Percentiles rank a stretch among this genome's conserved stretches.
Conservation (phyloP, 2,113 vertebrate genomes). For the Zingel zingel region DNA sequence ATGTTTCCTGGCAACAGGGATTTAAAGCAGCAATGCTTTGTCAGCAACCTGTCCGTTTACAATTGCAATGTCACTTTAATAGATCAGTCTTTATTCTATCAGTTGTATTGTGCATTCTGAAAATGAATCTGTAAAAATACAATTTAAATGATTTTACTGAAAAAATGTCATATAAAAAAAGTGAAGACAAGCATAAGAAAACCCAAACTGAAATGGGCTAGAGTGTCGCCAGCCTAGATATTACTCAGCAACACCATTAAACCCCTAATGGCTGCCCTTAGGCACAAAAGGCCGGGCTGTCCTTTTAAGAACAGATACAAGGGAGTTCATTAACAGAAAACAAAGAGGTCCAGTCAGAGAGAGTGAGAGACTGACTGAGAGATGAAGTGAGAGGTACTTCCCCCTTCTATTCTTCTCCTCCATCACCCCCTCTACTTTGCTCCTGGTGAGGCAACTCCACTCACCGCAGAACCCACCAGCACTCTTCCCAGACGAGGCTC, state of each 20-base stretch:
- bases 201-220: constrained; percentile 58
- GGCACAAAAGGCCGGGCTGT: constrained; percentile 74
- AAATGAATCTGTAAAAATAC: not conserved
- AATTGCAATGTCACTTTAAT: no score
- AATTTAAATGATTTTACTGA: not conserved
- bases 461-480: constrained; percentile 77
- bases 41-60: not conserved
- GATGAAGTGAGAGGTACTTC: constrained; percentile 58
- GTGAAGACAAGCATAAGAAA: not conserved
- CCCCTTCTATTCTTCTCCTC: constrained; percentile 50
- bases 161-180: not conserved
- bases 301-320: constrained; percentile 83
- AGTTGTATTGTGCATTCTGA: no score
- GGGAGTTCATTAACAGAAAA: constrained; percentile 87
- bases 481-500: constrained; percentile 78
- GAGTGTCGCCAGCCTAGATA: constrained; percentile 73
- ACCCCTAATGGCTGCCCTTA: constrained; percentile 78
- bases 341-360: constrained; percentile 82
- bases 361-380: constrained; percentile 65
- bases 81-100: not conserved
- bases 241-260: constrained; percentile 84
- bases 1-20: constrained; percentile 15
- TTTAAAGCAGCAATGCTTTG: constrained; percentile 3
- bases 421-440: constrained; percentile 39
- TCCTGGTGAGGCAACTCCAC: constrained; percentile 61